These are phyloP conservation scores for Hylaeus volcanicus DNA, from an alignment of 1,140 invertebrate genomes.

Conservation along the genomic window DNA sequence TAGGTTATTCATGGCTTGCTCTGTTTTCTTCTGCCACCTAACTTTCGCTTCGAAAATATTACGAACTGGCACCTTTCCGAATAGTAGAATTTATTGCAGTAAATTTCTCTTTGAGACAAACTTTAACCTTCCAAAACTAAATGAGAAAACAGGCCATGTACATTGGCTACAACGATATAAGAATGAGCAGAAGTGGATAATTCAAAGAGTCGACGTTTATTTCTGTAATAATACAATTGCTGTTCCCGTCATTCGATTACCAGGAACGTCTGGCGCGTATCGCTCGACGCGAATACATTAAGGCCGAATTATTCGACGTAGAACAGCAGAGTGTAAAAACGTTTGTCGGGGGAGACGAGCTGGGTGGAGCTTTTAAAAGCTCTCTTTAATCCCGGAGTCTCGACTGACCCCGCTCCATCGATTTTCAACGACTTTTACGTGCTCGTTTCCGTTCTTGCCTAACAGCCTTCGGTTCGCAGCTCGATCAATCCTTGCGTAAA, in stretches of 20 bases:
- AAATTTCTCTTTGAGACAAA: too few relatives aligned
- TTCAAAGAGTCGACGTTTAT: too few relatives aligned
- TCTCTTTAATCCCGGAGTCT: constrained; percentile 45
- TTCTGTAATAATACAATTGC: background rate
- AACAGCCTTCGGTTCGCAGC: constrained; percentile 5
- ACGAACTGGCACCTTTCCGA: too few relatives aligned
- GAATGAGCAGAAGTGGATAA: too few relatives aligned
- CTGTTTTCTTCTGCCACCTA: too few relatives aligned
- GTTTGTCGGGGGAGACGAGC: constrained; percentile 16
- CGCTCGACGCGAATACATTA: constrained; percentile 12
- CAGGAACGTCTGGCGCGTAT: background rate
- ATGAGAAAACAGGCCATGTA: too few relatives aligned
- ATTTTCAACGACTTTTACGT: constrained; percentile 48
- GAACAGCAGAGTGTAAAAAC: constrained; percentile 28
- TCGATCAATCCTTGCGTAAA: constrained; percentile 31
- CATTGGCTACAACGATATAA: too few relatives aligned
- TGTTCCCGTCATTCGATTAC: background rate
- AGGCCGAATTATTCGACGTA: constrained; percentile 31
- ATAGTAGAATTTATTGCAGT: too few relatives aligned
- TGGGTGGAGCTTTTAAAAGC: constrained; percentile 48
- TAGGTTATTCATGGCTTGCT: too few relatives aligned
- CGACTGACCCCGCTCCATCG: constrained; percentile 32
- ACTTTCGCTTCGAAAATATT: too few relatives aligned
- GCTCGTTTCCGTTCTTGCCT: constrained; percentile 13
- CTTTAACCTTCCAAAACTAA: too few relatives aligned